These are phyloP conservation scores for Bombus sylvicola DNA, from an alignment of 1,140 invertebrate genomes.

Conservation along the genomic window DNA sequence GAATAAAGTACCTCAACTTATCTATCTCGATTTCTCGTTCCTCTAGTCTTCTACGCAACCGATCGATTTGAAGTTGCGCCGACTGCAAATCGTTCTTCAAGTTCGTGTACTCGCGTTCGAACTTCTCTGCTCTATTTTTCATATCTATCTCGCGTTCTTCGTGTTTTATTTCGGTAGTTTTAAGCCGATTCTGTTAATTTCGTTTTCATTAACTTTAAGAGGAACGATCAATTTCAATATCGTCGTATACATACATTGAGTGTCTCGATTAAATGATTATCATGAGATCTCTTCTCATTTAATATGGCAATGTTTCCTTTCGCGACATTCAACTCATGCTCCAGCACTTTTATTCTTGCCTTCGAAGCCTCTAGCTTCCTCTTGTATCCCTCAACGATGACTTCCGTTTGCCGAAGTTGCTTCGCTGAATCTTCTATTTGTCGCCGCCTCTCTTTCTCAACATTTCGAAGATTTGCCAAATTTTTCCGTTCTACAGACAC, in stretches of 20 bases:
- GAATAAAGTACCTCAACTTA: constrained; percentile 61
- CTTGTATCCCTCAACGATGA: constrained; percentile 80
- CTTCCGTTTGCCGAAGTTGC: constrained; percentile 79
- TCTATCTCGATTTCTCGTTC: constrained; percentile 74
- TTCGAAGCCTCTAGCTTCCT: constrained; percentile 84
- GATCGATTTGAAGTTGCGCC: constrained; percentile 61
- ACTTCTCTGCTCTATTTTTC: constrained; percentile 61
- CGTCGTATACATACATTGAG: constrained; percentile 79
- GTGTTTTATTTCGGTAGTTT: constrained; percentile 61
- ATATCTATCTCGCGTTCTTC: constrained; percentile 64
- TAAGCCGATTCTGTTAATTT: constrained; percentile 68
- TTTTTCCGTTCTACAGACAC: constrained; percentile 61
- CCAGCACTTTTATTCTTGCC: constrained; percentile 84
- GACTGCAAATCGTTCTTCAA: constrained; percentile 70
- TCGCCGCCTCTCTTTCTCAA: constrained; percentile 84
- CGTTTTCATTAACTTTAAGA: not conserved
- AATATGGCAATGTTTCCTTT: constrained; percentile 83
- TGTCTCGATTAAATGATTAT: constrained; percentile 84
- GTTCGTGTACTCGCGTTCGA: constrained; percentile 61
- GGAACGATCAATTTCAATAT: not conserved
- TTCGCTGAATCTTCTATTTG: constrained; percentile 82
- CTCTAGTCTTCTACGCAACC: constrained; percentile 63
- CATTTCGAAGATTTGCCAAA: constrained; percentile 78
- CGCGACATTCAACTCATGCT: constrained; percentile 81
- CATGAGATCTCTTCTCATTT: constrained; percentile 84